Conservation (phyloP, 2,797 vertebrate species). For the Carapus acus region DNA sequence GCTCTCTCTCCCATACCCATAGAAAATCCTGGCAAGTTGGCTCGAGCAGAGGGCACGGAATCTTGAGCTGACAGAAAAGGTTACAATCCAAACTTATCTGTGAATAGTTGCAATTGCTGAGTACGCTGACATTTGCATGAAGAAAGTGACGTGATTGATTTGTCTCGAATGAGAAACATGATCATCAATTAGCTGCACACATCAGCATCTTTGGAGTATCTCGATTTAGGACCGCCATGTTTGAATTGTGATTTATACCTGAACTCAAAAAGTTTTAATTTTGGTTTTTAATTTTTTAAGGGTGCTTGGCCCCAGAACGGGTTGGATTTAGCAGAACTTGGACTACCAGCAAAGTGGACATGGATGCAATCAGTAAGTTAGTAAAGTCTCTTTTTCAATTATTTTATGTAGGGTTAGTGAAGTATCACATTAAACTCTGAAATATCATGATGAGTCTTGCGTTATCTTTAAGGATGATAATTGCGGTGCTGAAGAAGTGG, state of each 20-base stretch:
- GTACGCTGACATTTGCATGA: too few relatives aligned
- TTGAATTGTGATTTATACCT: neutral
- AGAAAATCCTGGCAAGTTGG: constrained; percentile 90
- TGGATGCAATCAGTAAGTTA: constrained; percentile 79
- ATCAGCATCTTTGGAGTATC: too few relatives aligned
- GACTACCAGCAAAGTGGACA: constrained; percentile 73
- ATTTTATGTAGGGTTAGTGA: neutral
- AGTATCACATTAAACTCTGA: neutral
- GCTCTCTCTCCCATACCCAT: constrained; percentile 20
- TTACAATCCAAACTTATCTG: constrained; percentile 45
- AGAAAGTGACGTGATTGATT: too few relatives aligned
- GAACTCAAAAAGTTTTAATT: neutral
- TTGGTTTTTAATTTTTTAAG: constrained; percentile 71
- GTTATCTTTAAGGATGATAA: constrained; percentile 69
- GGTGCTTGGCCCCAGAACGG: constrained; percentile 92
- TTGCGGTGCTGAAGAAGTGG: constrained; percentile 74
- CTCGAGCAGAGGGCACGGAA: constrained; percentile 86
- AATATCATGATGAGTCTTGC: neutral
- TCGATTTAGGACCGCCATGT: neutral
- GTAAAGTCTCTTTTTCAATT: neutral
- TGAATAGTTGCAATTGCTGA: too few relatives aligned
- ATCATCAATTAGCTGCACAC: too few relatives aligned
- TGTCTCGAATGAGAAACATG: too few relatives aligned
- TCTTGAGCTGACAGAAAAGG: constrained; percentile 94
- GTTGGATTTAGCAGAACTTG: constrained; percentile 82